phyloP scores from a whole-genome alignment of 2,888 invertebrate species.

The Galerucella nymphaeae region DNA sequence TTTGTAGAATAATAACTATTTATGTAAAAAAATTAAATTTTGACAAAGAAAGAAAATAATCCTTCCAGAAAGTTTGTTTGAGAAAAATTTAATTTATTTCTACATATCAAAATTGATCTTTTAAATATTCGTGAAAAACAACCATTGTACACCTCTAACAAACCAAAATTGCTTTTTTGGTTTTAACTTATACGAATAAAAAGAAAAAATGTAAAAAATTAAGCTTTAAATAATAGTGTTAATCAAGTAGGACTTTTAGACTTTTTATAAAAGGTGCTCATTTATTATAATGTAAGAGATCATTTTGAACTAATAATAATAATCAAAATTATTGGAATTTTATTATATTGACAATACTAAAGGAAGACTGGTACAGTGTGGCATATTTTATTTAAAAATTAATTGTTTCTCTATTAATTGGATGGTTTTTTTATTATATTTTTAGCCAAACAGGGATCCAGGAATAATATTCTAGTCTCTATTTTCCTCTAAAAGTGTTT shows the following conservation, averaged over 20 bases:
- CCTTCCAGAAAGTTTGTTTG: slow-evolving; percentile 11
- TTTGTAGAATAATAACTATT: not conserved
- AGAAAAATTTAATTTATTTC: slow-evolving; percentile 37
- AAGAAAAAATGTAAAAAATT: slow-evolving; percentile 50
- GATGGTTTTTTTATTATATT: not conserved
- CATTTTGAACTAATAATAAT: slow-evolving; percentile 36
- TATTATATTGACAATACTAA: slow-evolving; percentile 58
- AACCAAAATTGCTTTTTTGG: slow-evolving; percentile 48
- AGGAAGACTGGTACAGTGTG: slow-evolving; percentile 55
- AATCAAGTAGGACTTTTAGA: slow-evolving; percentile 42
- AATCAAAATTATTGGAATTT: slow-evolving; percentile 44
- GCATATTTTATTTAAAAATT: slow-evolving; percentile 17
- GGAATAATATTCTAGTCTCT: not conserved
- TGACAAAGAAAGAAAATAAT: not conserved
- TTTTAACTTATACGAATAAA: slow-evolving; percentile 41
- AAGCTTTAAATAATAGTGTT: slow-evolving; percentile 52
- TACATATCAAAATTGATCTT: slow-evolving; percentile 54
- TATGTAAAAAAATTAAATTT: slow-evolving; percentile 27
- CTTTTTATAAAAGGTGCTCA: slow-evolving; percentile 57
- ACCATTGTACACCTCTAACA: slow-evolving; percentile 52
- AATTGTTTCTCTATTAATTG: slow-evolving; percentile 21
- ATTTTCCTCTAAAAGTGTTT: not conserved
- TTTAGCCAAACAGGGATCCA: not conserved
- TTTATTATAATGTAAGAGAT: slow-evolving; percentile 48
- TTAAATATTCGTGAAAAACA: slow-evolving; percentile 48